Evolutionary conservation across 2,888 invertebrate genomes (phyloP), one percentile per base, ranked within the genome.

Genomic region (Bibio marci): DNA sequence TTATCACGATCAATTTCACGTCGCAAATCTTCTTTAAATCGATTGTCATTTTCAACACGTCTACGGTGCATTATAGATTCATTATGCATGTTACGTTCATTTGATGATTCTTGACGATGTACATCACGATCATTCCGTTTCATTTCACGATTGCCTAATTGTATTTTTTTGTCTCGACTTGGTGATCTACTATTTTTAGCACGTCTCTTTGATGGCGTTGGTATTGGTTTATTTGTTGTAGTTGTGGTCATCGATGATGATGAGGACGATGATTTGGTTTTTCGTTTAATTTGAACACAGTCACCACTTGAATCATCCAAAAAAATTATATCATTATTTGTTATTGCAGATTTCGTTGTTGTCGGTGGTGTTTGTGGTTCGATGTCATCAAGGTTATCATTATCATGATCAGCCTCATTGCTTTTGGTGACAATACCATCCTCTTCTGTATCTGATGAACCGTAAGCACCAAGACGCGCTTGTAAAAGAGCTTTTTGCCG

Each of bases 401-500:
- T 22, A 34, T n/a, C 13, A 7, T 10, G 6, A 32, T 13, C 15
- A n/a, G 18, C 34, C 8, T 17, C 13, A 19, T 19, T 19, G 6
- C 34, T 18, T 14, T 6, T 18, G 14, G 10, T 11, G 37, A 45
- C 50, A 42, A 50, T 51, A 1, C 67, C 70, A 5, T 73, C 73
- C 33, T 71, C 70, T 35, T 70, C 70, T 26, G 73, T 71, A 44
- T 79, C 79, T 1, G 78, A 80, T 1, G 77, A 80, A 51, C 71
- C 69, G 55, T 80, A 83, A 43, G 83, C 83, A 34, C 77, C 76
- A 35, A 82, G 63, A 27, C 80, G 69, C 30, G 83, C 83, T 62
- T 87, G 86, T 33, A 87, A 63, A 32, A 77, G 50, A 51, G 83
- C 86, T 62, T 88, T 88, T 56, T 88, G 87, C 51, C 77, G 78